These are phyloP conservation scores for Tenebrio molitor DNA, from an alignment of 1,140 invertebrate species.

Conservation along the genomic window DNA sequence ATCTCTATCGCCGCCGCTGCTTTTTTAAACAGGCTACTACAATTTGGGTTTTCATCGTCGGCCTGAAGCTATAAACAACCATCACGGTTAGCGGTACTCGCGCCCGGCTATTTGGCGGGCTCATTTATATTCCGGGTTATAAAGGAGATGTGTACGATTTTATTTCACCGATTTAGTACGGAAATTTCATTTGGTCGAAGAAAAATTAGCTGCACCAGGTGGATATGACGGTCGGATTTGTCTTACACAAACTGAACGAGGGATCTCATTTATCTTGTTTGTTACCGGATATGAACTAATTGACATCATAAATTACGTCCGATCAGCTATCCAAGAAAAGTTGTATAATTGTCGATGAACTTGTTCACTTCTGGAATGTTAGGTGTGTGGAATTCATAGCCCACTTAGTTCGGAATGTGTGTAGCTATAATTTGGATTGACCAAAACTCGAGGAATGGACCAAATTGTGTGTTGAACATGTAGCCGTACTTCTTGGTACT, in stretches of 20 bases:
- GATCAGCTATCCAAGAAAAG: background rate
- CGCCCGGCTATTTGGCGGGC: conserved; percentile 20
- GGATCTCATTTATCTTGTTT: conserved; percentile 7
- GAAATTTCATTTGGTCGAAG: too few species aligned
- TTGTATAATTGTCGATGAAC: conserved; percentile 38
- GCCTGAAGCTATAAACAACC: conserved; percentile 23
- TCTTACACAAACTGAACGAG: background rate
- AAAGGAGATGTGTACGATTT: background rate
- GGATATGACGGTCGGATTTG: background rate
- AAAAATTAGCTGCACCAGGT: conserved; percentile 1
- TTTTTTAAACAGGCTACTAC: conserved; percentile 27
- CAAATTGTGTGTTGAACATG: background rate
- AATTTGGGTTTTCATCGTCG: conserved; percentile 33
- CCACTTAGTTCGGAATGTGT: conserved; percentile 39
- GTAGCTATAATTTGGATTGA: conserved; percentile 34
- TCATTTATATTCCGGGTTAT: conserved; percentile 33
- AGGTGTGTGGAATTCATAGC: conserved; percentile 38
- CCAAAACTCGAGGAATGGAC: conserved; percentile 8
- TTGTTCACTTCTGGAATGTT: conserved; percentile 34
- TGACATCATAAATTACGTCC: conserved; percentile 12
- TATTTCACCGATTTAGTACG: background rate
- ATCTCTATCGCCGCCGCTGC: conserved; percentile 13
- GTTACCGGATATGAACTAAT: conserved; percentile 6
- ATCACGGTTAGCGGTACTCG: conserved; percentile 30
- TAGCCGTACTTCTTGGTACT: background rate